Evolutionary conservation across 1,140 invertebrate genomes (phyloP).

Genomic region (Drosophila aff.): DNA sequence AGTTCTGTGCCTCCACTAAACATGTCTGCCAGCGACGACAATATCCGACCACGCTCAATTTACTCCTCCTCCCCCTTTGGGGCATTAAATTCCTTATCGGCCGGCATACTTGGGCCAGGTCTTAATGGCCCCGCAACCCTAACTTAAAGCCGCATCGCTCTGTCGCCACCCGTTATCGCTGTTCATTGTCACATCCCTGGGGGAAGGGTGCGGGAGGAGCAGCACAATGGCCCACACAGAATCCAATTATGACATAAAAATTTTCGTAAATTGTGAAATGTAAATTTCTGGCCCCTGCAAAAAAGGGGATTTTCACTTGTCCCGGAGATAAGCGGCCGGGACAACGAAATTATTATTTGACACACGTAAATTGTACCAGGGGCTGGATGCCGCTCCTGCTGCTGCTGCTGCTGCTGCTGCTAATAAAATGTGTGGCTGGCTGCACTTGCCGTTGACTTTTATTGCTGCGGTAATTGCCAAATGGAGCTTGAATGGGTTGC

Average conservation of each 20-base stretch:
- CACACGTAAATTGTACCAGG: slow-evolving; percentile 74
- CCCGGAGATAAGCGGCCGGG: slow-evolving; percentile 55
- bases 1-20: background rate
- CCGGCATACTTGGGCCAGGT: slow-evolving; percentile 43
- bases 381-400: slow-evolving; percentile 2
- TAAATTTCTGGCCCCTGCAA: slow-evolving; percentile 66
- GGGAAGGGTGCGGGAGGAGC: background rate
- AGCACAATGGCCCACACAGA: slow-evolving; percentile 47
- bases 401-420: slow-evolving; percentile 29
- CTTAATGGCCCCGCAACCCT: slow-evolving; percentile 63
- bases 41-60: slow-evolving; percentile 74
- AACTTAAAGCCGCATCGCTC: slow-evolving; percentile 6
- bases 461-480: slow-evolving; percentile 83
- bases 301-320: slow-evolving; percentile 58
- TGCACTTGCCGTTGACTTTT: slow-evolving; percentile 77
- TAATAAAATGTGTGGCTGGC: slow-evolving; percentile 56
- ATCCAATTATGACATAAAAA: slow-evolving; percentile 84
- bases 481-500: slow-evolving; percentile 75
- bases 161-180: slow-evolving; percentile 59
- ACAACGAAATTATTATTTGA: slow-evolving; percentile 80
- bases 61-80: slow-evolving; percentile 28
- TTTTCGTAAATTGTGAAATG: slow-evolving; percentile 83
- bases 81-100: slow-evolving; percentile 77
- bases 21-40: slow-evolving; percentile 44
- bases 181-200: slow-evolving; percentile 73